Evolutionary conservation across 2,797 vertebrate species (phyloP).

Genomic region (Falco naumanni): DNA sequence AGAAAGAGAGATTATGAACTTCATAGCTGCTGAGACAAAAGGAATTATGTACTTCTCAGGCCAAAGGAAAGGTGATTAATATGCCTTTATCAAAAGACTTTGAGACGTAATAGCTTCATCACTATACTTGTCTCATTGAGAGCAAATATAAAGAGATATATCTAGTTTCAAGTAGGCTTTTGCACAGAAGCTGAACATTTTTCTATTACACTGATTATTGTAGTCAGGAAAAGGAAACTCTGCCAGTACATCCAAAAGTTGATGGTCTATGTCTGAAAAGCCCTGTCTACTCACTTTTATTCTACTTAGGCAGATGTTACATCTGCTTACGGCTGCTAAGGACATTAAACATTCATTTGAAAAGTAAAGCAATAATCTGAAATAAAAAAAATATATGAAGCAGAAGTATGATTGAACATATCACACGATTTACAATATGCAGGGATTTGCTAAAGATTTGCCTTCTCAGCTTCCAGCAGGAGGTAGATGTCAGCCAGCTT

Average conservation of each 20-base stretch:
- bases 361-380: neutral
- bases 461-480: neutral
- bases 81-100: neutral
- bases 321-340: neutral
- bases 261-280: neutral
- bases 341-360: neutral
- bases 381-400: neutral
- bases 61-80: neutral
- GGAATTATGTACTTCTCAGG: neutral
- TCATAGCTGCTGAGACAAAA: constrained; percentile 10
- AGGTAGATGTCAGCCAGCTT: neutral
- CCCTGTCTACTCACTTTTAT: neutral
- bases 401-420: neutral
- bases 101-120: neutral
- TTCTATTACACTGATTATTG: neutral
- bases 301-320: neutral
- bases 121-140: neutral
- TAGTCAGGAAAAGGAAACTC: neutral
- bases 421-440: neutral
- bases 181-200: neutral
- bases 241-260: neutral
- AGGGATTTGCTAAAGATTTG: neutral
- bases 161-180: neutral
- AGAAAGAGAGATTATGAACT: constrained; percentile 24
- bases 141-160: neutral